Evolutionary conservation across 1,140 invertebrate species (phyloP).

Genomic region (Rhagoletis pomonella): DNA sequence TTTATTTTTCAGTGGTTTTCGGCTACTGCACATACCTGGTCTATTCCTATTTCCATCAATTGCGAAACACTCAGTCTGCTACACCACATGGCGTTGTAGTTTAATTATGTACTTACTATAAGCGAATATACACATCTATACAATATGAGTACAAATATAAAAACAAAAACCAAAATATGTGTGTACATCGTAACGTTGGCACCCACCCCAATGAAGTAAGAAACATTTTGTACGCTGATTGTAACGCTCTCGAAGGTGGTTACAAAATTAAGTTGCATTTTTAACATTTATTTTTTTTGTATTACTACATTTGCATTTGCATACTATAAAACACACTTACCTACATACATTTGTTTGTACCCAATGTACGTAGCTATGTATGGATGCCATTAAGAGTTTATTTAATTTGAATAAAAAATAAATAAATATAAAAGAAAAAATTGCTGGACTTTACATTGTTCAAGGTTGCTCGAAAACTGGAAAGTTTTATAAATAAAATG

Average conservation of each 20-base stretch:
- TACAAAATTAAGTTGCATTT: not conserved
- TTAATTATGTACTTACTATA: constrained; percentile 56
- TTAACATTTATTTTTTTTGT: not conserved
- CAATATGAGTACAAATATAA: not conserved
- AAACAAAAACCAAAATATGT: constrained; percentile 6
- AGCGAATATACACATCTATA: not conserved
- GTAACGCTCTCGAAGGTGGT: not conserved
- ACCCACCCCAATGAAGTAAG: not conserved
- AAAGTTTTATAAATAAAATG: too few relatives aligned
- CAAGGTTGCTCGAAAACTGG: too few relatives aligned
- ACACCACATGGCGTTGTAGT: constrained; percentile 62
- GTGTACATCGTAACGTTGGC: not conserved
- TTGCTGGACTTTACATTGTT: too few relatives aligned
- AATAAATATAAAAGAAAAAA: too few relatives aligned
- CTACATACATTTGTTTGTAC: too few relatives aligned
- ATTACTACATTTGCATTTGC: too few relatives aligned
- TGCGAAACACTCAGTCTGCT: constrained; percentile 62
- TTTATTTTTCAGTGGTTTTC: constrained; percentile 58
- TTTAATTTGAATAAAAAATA: too few relatives aligned
- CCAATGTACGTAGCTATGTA: too few relatives aligned
- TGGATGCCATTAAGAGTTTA: too few relatives aligned
- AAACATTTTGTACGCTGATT: not conserved
- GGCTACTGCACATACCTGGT: constrained; percentile 64
- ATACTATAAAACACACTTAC: too few relatives aligned
- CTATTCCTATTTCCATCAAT: constrained; percentile 65